A percentile compares a stretch with the other conserved stretches of the same genome.
Evolutionary conservation across 2,113 vertebrate genomes (phyloP).

Genomic region (Sinocyclocheilus anophthalmus): DNA sequence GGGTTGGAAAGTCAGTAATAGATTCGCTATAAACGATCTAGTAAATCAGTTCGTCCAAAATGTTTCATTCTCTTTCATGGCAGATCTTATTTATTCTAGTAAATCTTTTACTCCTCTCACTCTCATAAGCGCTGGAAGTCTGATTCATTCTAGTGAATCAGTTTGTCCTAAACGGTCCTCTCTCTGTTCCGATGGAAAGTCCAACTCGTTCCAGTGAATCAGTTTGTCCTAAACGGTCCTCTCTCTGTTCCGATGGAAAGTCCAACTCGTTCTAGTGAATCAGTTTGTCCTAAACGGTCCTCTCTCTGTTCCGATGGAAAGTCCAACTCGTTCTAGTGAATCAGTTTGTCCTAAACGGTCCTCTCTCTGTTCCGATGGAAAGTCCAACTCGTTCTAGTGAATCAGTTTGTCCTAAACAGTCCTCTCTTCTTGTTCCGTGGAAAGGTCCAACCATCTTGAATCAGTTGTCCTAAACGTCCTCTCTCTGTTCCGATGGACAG

Average conservation of each 20-base stretch:
- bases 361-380: too few relatives aligned
- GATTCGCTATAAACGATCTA: too few relatives aligned
- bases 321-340: too few relatives aligned
- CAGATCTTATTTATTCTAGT: too few relatives aligned
- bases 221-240: too few relatives aligned
- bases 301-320: neutral
- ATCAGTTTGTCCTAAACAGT: too few relatives aligned
- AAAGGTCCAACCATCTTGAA: too few relatives aligned
- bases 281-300: neutral
- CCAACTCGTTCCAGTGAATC: too few relatives aligned
- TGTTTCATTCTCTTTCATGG: neutral
- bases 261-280: neutral
- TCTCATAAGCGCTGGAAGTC: neutral
- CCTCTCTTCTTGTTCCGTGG: too few relatives aligned
- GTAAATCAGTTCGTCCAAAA: neutral
- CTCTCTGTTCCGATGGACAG: neutral
- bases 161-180: neutral
- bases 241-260: neutral
- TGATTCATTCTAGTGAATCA: neutral
- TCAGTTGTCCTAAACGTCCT: neutral
- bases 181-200: neutral
- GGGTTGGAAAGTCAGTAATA: neutral
- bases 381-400: too few relatives aligned
- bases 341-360: too few relatives aligned
- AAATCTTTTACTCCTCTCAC: too few relatives aligned